Percentiles rank a stretch among this genome's conserved stretches.
Conservation (phyloP, 2,888 invertebrate genomes). For the Spilarctia lutea region DNA sequence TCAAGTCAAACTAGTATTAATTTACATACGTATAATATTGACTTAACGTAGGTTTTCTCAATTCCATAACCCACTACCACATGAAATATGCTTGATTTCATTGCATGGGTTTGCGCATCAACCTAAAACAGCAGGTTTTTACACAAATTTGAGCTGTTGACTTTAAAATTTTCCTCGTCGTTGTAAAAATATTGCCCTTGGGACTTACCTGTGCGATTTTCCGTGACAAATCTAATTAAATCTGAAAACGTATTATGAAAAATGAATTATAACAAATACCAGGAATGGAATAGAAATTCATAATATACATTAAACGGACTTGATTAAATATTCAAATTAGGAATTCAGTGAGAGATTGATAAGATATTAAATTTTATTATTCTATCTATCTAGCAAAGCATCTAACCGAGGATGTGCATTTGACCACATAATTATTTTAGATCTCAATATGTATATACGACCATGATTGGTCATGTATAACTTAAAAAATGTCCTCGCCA, state of each 20-base stretch:
- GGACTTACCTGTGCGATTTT: background rate
- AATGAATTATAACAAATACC: background rate
- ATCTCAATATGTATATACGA: background rate
- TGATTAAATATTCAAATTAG: background rate
- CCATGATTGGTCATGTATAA: background rate
- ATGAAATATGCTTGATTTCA: no score
- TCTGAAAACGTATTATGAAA: background rate
- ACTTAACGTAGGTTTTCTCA: no score
- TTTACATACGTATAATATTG: no score
- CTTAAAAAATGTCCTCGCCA: background rate
- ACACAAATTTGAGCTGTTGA: background rate
- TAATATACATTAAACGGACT: background rate
- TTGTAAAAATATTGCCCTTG: background rate
- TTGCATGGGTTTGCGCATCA: background rate
- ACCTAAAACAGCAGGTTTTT: background rate
- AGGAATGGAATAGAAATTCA: background rate
- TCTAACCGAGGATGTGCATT: background rate
- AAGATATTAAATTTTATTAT: background rate
- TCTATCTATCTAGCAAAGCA: no score
- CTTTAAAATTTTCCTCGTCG: background rate
- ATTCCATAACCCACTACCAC: no score
- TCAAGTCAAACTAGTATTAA: no score
- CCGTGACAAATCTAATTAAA: background rate
- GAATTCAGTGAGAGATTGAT: background rate
- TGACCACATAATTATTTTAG: background rate